Conservation (phyloP, 2,888 invertebrate species). For the Lysandra coridon region DNA sequence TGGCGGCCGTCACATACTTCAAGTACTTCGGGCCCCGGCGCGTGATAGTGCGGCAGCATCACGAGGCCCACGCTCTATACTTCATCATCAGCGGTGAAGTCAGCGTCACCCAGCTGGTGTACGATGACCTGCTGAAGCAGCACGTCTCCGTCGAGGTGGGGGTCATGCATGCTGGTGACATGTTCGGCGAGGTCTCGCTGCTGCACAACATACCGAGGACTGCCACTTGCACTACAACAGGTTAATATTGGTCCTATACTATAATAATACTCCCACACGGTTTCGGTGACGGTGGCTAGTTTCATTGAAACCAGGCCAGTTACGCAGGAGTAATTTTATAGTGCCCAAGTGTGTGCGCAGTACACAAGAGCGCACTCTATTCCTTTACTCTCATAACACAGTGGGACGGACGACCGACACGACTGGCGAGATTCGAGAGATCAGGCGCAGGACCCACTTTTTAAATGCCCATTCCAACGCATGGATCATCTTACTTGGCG, state of each 20-base stretch:
- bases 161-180: conserved; percentile 78
- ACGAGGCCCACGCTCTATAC: conserved; percentile 81
- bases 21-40: conserved; percentile 81
- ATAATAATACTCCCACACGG: too few species aligned
- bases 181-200: conserved; percentile 85
- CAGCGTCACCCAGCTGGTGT: conserved; percentile 70
- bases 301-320: too few species aligned
- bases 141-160: conserved; percentile 72
- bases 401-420: too few species aligned
- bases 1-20: conserved; percentile 83
- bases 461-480: too few species aligned
- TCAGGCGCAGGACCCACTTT: too few species aligned
- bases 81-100: conserved; percentile 83
- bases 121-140: conserved; percentile 74
- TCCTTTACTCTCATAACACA: too few species aligned
- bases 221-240: conserved; percentile 80
- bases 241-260: conserved; percentile 51
- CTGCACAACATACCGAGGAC: conserved; percentile 81
- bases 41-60: conserved; percentile 82
- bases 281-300: too few species aligned
- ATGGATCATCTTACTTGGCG: too few species aligned
- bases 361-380: too few species aligned
- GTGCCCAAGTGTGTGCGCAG: too few species aligned
- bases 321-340: too few species aligned
- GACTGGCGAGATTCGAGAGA: too few species aligned